Evolutionary conservation across 1,140 invertebrate species (phyloP).

Genomic region (Aphelinus atriplicis): DNA sequence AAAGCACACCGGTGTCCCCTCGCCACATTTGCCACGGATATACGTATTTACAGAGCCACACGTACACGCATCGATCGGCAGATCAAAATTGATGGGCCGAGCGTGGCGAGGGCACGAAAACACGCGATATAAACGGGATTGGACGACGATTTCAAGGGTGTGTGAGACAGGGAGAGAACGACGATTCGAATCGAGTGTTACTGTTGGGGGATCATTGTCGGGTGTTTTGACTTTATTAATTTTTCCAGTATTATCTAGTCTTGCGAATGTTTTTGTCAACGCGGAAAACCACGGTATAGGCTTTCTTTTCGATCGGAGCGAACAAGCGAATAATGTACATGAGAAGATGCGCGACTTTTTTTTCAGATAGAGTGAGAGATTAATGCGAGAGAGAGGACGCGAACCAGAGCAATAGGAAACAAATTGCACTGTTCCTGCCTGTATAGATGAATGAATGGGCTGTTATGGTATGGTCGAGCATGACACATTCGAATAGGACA

Average conservation of each 20-base stretch:
- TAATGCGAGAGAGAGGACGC: too few species aligned
- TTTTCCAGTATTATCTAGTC: conserved; percentile 67
- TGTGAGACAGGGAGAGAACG: conserved; percentile 22
- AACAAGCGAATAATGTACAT: conserved; percentile 37
- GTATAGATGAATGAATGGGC: too few species aligned
- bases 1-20: conserved; percentile 13
- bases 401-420: too few species aligned
- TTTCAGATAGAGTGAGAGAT: too few species aligned
- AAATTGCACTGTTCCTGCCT: too few species aligned
- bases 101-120: conserved; percentile 13
- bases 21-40: neutral
- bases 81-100: conserved; percentile 6
- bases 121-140: conserved; percentile 22
- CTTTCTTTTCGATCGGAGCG: conserved; percentile 40
- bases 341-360: conserved; percentile 3
- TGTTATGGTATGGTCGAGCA: too few species aligned
- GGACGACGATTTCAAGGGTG: neutral
- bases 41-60: neutral
- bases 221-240: conserved; percentile 60
- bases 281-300: conserved; percentile 43
- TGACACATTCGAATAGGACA: too few species aligned
- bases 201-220: conserved; percentile 16
- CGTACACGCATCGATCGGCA: neutral
- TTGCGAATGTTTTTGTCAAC: conserved; percentile 62
- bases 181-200: neutral